Evolutionary conservation across 2,113 vertebrate genomes (phyloP).

Genomic region (Taurulus bubalis): DNA sequence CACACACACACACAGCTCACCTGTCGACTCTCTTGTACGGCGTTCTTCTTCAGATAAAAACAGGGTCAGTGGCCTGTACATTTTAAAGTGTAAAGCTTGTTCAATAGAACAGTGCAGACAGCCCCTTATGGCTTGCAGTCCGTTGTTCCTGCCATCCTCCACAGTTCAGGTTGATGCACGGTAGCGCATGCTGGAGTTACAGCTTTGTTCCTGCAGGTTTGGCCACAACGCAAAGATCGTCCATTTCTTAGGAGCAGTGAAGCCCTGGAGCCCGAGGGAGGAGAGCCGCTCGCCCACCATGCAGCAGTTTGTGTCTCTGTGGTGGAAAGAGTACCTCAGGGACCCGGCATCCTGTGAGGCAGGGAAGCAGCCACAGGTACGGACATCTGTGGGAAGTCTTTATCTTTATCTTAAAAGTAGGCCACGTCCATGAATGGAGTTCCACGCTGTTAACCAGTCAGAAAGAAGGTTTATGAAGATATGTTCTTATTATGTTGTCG

Average conservation of each 20-base stretch:
- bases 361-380: constrained; percentile 29
- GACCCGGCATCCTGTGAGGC: constrained; percentile 34
- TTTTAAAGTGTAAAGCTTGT: no score
- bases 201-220: constrained; percentile 79
- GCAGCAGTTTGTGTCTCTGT: constrained; percentile 81
- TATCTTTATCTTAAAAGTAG: not conserved
- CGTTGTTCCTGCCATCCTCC: not conserved
- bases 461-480: no score
- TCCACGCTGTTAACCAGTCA: not conserved
- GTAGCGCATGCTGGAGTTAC: not conserved
- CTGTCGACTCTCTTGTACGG: no score
- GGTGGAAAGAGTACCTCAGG: constrained; percentile 86
- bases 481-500: no score
- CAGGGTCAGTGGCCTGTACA: no score
- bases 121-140: not conserved
- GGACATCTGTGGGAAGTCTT: not conserved
- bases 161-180: not conserved
- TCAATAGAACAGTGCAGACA: not conserved
- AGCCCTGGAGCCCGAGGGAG: constrained; percentile 87
- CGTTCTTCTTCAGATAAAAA: no score
- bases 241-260: constrained; percentile 88
- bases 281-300: constrained; percentile 19
- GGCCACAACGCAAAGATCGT: constrained; percentile 88
- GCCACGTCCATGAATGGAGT: not conserved
- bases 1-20: no score